Percentiles rank a stretch among this genome's conserved stretches.
Evolutionary conservation across 2,113 vertebrate species (phyloP).

Genomic region (Geococcyx californianus): DNA sequence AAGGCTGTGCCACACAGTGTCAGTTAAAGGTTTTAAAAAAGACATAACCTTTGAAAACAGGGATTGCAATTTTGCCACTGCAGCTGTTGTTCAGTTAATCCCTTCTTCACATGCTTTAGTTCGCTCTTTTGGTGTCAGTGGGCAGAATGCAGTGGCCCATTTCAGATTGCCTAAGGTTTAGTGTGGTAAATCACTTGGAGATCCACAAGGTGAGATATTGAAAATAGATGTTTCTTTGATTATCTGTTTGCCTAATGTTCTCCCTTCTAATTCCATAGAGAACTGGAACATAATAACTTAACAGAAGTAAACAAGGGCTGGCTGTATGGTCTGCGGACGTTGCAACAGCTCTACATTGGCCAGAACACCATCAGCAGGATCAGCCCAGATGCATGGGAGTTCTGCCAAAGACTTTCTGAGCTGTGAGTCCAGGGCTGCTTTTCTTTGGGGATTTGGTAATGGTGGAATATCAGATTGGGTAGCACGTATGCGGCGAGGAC

Average conservation of each 20-base stretch:
- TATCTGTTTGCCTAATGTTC: conserved; percentile 15
- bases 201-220: not conserved
- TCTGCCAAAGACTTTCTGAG: conserved; percentile 93
- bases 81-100: not conserved
- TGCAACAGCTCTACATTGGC: conserved; percentile 88
- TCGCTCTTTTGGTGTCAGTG: not conserved
- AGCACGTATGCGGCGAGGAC: not conserved
- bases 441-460: not conserved
- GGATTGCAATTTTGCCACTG: not conserved
- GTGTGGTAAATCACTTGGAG: not conserved
- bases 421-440: conserved; percentile 83
- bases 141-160: not conserved
- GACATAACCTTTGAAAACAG: not conserved
- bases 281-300: conserved; percentile 95
- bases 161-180: not conserved
- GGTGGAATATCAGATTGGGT: not conserved
- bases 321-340: conserved; percentile 91
- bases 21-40: not conserved
- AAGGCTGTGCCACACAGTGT: too few relatives aligned
- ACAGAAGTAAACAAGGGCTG: conserved; percentile 97
- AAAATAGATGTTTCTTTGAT: not conserved
- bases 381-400: conserved; percentile 95
- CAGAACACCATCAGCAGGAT: conserved; percentile 91
- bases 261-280: conserved; percentile 75
- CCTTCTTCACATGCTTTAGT: not conserved